Percentiles rank a stretch among this genome's conserved stretches.
Conservation (phyloP, 1,140 invertebrate genomes). For the Monochamus saltuarius region DNA sequence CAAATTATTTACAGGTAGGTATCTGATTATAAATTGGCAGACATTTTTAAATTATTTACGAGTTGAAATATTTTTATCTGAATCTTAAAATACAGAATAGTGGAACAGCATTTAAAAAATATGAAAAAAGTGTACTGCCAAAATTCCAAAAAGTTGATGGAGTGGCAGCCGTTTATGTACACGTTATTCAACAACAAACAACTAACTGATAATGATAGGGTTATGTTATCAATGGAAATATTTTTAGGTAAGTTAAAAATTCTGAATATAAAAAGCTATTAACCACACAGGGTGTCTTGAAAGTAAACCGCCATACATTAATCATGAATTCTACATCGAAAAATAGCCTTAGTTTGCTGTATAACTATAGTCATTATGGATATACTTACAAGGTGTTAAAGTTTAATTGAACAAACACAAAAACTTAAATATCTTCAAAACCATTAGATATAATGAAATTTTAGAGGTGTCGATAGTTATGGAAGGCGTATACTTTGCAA, state of each 20-base stretch:
- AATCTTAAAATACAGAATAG: conserved; percentile 18
- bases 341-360: too few species aligned
- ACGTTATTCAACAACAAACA: conserved; percentile 42
- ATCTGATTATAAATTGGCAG: conserved; percentile 24
- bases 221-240: conserved; percentile 48
- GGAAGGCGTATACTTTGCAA: too few species aligned
- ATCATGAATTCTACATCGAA: too few species aligned
- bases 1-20: conserved; percentile 32
- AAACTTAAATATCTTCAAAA: too few species aligned
- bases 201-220: conserved; percentile 40
- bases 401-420: too few species aligned
- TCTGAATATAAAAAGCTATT: too few species aligned
- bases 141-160: conserved; percentile 29
- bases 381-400: too few species aligned
- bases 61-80: background rate
- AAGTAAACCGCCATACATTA: too few species aligned
- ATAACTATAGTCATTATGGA: too few species aligned
- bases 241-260: conserved; percentile 37
- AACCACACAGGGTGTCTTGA: too few species aligned
- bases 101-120: conserved; percentile 29
- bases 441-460: too few species aligned
- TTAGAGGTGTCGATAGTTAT: too few species aligned
- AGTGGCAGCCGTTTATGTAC: conserved; percentile 42
- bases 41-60: background rate
- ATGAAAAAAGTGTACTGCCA: conserved; percentile 20